Conservation (phyloP, 2,888 invertebrate genomes). For the Drosophila rubida region DNA sequence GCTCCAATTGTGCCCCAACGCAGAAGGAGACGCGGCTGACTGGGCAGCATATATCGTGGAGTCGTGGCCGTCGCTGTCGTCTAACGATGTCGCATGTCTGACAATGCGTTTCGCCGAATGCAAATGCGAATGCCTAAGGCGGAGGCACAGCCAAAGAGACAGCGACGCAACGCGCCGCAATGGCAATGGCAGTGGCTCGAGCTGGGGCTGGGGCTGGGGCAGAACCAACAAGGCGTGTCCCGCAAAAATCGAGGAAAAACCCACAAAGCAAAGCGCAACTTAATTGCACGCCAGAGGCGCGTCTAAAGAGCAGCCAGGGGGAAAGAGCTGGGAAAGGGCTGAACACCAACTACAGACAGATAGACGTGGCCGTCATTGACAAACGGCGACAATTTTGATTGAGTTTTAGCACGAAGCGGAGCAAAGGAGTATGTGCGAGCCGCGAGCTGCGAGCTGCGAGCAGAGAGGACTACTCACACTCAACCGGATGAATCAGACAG, state of each 20-base stretch:
- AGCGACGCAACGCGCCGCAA: background rate
- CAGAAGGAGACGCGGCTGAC: slow-evolving; percentile 38
- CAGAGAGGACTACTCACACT: background rate
- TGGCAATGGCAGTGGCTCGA: background rate
- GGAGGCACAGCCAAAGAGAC: background rate
- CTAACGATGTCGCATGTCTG: slow-evolving; percentile 70
- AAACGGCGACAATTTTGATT: slow-evolving; percentile 75
- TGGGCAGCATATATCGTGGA: slow-evolving; percentile 33
- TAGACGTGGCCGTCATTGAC: slow-evolving; percentile 51
- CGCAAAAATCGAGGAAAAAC: slow-evolving; percentile 66
- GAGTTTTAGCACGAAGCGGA: slow-evolving; percentile 71
- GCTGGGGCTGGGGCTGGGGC: slow-evolving; percentile 1
- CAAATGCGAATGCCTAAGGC: slow-evolving; percentile 40
- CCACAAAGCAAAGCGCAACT: slow-evolving; percentile 70
- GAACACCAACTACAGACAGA: slow-evolving; percentile 12
- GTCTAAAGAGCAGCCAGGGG: slow-evolving; percentile 17
- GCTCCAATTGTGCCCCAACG: slow-evolving; percentile 66
- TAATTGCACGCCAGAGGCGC: slow-evolving; percentile 68
- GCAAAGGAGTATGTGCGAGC: slow-evolving; percentile 15
- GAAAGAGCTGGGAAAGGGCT: background rate
- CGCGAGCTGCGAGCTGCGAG: too few relatives aligned
- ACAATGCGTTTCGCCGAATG: slow-evolving; percentile 74
- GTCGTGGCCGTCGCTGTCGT: slow-evolving; percentile 43
- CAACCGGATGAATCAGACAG: slow-evolving; percentile 52
- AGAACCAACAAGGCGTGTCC: slow-evolving; percentile 62